Percentiles rank a stretch among this genome's conserved stretches.
These are phyloP conservation scores for Anseranas semipalmata DNA, from an alignment of 2,113 vertebrate species.

Conservation along the genomic window DNA sequence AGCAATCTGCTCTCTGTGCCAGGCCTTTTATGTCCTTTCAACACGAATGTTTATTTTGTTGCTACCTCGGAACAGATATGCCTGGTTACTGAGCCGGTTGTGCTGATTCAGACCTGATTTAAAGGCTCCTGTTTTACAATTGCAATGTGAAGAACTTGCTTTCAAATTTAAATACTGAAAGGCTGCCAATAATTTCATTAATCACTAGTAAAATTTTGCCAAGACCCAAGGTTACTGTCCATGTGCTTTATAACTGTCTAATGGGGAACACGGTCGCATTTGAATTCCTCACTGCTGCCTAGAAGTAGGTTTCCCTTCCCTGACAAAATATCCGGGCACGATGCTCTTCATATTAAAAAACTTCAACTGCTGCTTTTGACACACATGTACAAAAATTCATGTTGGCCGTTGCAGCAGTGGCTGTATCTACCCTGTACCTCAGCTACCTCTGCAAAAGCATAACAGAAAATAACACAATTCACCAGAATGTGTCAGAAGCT, in stretches of 20 bases:
- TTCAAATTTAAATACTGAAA: conserved; percentile 31
- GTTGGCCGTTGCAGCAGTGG: not conserved
- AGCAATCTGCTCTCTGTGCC: not conserved
- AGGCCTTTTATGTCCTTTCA: conserved; percentile 46
- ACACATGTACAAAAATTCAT: not conserved
- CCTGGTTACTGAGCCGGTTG: conserved; percentile 27
- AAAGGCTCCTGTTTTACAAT: conserved; percentile 14
- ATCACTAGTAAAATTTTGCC: not conserved
- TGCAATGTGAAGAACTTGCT: not conserved
- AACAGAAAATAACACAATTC: not conserved
- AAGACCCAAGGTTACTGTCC: not conserved
- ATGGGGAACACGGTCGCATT: not conserved
- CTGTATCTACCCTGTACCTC: not conserved
- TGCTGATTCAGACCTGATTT: conserved; percentile 51
- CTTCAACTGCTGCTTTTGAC: not conserved
- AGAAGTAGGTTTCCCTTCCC: not conserved
- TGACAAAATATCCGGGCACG: not conserved
- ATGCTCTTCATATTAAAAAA: not conserved
- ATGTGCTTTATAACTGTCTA: not conserved
- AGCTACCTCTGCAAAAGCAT: not conserved
- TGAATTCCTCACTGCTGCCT: not conserved
- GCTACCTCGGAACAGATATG: conserved; percentile 6
- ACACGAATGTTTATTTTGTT: conserved; percentile 50
- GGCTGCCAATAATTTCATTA: not conserved
- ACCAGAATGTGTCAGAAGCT: not conserved